These are phyloP conservation scores for Felis chaus DNA, from an alignment of 2,113 vertebrate species.

Conservation along the genomic window DNA sequence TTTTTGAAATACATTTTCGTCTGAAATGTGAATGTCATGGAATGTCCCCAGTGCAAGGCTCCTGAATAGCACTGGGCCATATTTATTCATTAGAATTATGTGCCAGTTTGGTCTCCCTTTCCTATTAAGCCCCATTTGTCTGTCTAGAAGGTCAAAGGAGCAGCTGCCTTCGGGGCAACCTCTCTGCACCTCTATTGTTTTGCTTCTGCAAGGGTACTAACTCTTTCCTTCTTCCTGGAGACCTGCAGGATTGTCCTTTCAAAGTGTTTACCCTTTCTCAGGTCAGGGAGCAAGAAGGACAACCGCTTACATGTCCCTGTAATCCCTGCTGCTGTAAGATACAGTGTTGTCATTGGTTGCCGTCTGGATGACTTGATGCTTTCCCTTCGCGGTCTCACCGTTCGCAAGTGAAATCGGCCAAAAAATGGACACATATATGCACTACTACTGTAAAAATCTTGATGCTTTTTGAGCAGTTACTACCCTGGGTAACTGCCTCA, in stretches of 20 bases:
- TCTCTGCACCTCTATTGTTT: conserved; percentile 47
- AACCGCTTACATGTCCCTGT: conserved; percentile 38
- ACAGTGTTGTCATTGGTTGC: conserved; percentile 28
- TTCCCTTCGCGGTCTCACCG: conserved; percentile 54
- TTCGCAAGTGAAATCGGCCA: conserved; percentile 37
- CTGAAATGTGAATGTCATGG: conserved; percentile 3
- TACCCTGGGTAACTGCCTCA: conserved; percentile 49
- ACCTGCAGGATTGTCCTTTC: conserved; percentile 57
- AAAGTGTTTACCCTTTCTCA: conserved; percentile 52
- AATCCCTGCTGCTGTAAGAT: conserved; percentile 9
- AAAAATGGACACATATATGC: conserved; percentile 38
- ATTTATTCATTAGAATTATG: conserved; percentile 66
- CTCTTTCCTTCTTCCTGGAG: conserved; percentile 64
- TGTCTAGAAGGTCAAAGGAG: conserved; percentile 67
- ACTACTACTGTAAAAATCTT: conserved; percentile 51
- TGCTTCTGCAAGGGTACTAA: conserved; percentile 43
- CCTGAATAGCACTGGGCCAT: conserved; percentile 49
- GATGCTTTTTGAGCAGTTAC: conserved; percentile 53
- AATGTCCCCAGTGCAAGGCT: conserved; percentile 47
- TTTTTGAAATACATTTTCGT: background rate
- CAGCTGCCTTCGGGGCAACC: conserved; percentile 59
- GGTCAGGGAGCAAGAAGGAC: conserved; percentile 66
- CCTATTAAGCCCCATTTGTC: conserved; percentile 51
- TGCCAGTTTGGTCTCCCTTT: conserved; percentile 49
- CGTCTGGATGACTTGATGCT: conserved; percentile 43